phyloP scores from a whole-genome alignment of 2,113 vertebrate genomes.

The Nerophis ophidion region DNA sequence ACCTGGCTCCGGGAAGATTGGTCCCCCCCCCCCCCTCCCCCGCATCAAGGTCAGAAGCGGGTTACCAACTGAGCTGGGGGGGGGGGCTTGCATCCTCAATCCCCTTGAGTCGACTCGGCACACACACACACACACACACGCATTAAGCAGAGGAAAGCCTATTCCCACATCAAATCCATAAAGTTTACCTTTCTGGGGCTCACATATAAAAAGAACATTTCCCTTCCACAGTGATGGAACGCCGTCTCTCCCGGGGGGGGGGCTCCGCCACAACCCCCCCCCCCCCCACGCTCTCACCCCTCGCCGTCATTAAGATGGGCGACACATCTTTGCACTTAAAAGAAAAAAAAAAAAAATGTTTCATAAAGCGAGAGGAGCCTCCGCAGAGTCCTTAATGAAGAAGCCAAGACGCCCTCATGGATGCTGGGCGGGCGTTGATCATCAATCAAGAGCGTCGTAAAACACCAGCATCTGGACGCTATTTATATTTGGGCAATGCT shows the following conservation, averaged over 20 bases:
- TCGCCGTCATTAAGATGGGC: slow-evolving; percentile 38
- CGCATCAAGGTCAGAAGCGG: slow-evolving; percentile 63
- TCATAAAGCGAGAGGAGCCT: slow-evolving; percentile 16
- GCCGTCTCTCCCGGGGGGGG: slow-evolving; percentile 30
- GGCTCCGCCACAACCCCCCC: slow-evolving; percentile 4
- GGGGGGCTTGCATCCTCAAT: slow-evolving; percentile 34
- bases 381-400: slow-evolving; percentile 12
- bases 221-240: slow-evolving; percentile 32
- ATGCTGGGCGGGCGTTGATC: slow-evolving; percentile 13
- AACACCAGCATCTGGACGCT: slow-evolving; percentile 2
- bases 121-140: slow-evolving; percentile 9
- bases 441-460: slow-evolving; percentile 25
- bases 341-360: not conserved
- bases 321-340: slow-evolving; percentile 25
- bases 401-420: not conserved
- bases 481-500: slow-evolving; percentile 18
- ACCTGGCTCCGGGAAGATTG: slow-evolving; percentile 51
- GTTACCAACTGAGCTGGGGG: slow-evolving; percentile 51
- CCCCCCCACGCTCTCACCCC: slow-evolving; percentile 4
- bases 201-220: slow-evolving; percentile 49
- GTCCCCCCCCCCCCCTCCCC: slow-evolving; percentile 49
- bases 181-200: slow-evolving; percentile 52
- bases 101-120: slow-evolving; percentile 32
- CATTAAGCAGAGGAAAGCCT: slow-evolving; percentile 41
- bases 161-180: slow-evolving; percentile 61